Base-by-base conservation (phyloP, 2,113 vertebrate species). In the Atherinomorus stipes region DNA sequence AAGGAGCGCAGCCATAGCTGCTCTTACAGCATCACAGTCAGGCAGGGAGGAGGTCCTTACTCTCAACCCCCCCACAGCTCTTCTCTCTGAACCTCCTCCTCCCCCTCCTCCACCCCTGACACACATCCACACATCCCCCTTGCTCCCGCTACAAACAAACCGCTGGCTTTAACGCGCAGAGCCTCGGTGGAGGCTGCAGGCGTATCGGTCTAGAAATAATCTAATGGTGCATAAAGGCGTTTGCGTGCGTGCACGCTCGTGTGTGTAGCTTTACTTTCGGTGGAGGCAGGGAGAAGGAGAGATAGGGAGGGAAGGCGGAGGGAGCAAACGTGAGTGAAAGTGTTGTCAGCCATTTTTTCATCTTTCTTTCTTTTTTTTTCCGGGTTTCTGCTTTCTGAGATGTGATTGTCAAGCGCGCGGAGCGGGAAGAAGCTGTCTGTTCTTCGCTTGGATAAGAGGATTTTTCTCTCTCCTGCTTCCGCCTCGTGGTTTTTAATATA, bases 281-380 rank as follows among this genome's bases (percentile, higher is more conserved):
- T 13, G 23, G 73, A 78, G 82, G 83, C 71, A 80, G 70, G 61
- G 38, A 7, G 40, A 66, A 57, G 47, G 54, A 59, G 38, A 69
- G 72, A 51, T 21, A 59, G 75, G 51, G 61, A 59, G 71, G 68
- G 61, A 42, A 81, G 83, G 83, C 64, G 80, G 80, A 85, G 89
- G 67, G 83, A 85, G 88, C 59, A 76, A 88, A 81, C 81, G 91
- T 92, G 93, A 95, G 94, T 93, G 93, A 95, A 94, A 96, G 96
- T 96, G 95, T 95, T 94, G 96, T 98, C 97, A 98, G 98, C 96
- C 98, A 99, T 98, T 97, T 98, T 74, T 49, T 52, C 53, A 59
- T 64, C 45, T 78, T 66, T 53, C 45, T 78, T 66, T 53, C 16
- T 0, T 57, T 54, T 70, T 75, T 78, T 62, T 69, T 59, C 4